Base-by-base conservation (phyloP, 2,888 invertebrate genomes). In the Cataglyphis altisquamis region DNA sequence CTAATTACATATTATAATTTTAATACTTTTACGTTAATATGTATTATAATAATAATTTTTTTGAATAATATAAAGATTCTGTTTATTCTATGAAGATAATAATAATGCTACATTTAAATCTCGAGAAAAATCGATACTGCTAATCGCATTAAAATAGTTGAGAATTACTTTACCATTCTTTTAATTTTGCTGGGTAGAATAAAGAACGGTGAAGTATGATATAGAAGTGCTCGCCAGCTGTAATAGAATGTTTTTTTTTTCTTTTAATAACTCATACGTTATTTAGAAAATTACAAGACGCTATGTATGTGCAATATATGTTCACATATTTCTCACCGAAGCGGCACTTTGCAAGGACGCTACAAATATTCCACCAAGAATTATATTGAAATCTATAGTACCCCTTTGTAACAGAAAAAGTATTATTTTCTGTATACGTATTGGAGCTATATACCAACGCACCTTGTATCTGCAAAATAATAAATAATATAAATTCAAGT, bases 191-290 rank as follows among this genome's bases (percentile, higher is more conserved):
- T 0, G 21, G 1, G 36, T 36, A 36, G 48, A 75, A 75, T 75
- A 64, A 9, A 75, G 32, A 36, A 74, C 21, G 3, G 74, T 63
- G 9, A 48, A 75, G 15, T 64, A 75, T 1, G 75, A 64, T 75
- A 75, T 48, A 4, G 64, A 75, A 52, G 36, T 36, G 18, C 36
- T 75, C 18, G 36, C 10, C 36, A 74, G 1, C 45, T 74, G 63
- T 10, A 63, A 63, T n/a, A 36, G 32, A 41, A 21, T 12, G 18
- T 10, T 15, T 0, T 21, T 74, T 9, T 63, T 21, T 63, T 48
- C 6, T 41, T 60, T 21, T 10, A 0, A n/a, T 32, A 4, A 45
- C 3, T 15, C 32, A 29, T 5, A 21, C 29, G 36, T 66, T 15
- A 62, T 21, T 12, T 5, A 4, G 10, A 8, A 48, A 52, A 52